phyloP scores from a whole-genome alignment of 2,888 invertebrate species.

The Polymixis flavicincta region DNA sequence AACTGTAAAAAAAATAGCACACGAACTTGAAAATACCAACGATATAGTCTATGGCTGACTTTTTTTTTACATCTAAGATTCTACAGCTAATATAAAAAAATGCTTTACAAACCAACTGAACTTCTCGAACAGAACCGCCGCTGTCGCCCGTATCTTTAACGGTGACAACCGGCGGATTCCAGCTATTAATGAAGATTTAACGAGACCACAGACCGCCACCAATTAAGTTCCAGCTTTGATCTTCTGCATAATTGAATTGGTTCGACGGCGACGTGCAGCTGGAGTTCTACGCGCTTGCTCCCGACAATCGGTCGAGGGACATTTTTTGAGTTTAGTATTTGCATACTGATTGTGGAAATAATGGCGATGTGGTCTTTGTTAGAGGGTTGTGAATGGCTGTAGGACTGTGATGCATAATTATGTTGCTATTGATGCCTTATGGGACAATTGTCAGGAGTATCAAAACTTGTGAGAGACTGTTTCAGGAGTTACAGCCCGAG shows the following conservation, averaged over 20 bases:
- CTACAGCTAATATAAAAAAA: background rate
- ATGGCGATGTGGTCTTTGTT: background rate
- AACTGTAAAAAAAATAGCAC: too few species aligned
- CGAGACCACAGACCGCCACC: slow-evolving; percentile 68
- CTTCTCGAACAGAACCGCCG: slow-evolving; percentile 16
- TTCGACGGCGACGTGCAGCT: slow-evolving; percentile 52
- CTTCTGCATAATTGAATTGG: slow-evolving; percentile 71
- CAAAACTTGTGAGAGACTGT: background rate
- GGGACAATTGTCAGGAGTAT: background rate
- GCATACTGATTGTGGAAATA: background rate
- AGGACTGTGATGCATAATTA: background rate
- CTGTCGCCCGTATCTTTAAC: slow-evolving; percentile 53
- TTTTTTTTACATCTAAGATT: background rate
- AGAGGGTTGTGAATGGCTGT: background rate
- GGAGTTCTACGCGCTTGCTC: slow-evolving; percentile 14
- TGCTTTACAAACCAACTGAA: background rate
- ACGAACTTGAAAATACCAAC: too few species aligned
- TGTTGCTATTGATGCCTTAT: background rate
- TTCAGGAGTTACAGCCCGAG: background rate
- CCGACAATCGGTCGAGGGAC: slow-evolving; percentile 10
- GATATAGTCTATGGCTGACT: too few species aligned
- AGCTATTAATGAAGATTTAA: slow-evolving; percentile 70
- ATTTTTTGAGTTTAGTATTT: slow-evolving; percentile 44
- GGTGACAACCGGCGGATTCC: slow-evolving; percentile 52
- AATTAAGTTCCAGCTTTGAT: slow-evolving; percentile 71